Conservation (phyloP, 2,888 invertebrate species). For the Chouioia cunea region DNA sequence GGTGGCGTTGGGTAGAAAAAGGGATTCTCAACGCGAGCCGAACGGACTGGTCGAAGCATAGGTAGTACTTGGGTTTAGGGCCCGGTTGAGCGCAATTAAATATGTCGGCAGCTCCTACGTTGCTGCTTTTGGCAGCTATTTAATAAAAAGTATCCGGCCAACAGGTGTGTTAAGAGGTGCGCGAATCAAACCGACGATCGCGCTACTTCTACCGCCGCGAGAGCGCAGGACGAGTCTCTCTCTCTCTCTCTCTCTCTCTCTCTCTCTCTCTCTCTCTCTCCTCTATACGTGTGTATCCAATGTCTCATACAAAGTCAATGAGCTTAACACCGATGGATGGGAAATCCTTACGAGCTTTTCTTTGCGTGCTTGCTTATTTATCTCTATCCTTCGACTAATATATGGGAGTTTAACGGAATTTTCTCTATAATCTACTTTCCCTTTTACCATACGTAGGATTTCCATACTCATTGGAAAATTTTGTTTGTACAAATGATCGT, state of each 20-base stretch:
- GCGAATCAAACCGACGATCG: background rate
- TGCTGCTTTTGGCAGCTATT: conserved; percentile 57
- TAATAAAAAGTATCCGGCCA: conserved; percentile 56
- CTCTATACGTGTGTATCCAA: too few species aligned
- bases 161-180: conserved; percentile 29
- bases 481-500: too few species aligned
- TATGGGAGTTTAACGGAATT: too few species aligned
- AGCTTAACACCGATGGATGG: background rate
- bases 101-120: conserved; percentile 50
- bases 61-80: background rate
- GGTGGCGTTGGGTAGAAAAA: conserved; percentile 2
- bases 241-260: background rate
- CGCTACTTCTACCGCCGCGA: background rate
- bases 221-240: background rate
- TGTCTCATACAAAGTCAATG: background rate
- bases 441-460: too few species aligned
- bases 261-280: too few species aligned
- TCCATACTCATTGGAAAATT: too few species aligned
- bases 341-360: background rate
- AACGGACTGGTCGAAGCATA: background rate
- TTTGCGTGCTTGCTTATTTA: too few species aligned
- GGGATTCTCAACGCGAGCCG: conserved; percentile 40
- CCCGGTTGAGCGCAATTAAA: conserved; percentile 58
- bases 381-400: too few species aligned
- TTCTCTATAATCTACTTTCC: too few species aligned